phyloP scores from a whole-genome alignment of 2,888 invertebrate genomes.

The Oeneis ivallda region DNA sequence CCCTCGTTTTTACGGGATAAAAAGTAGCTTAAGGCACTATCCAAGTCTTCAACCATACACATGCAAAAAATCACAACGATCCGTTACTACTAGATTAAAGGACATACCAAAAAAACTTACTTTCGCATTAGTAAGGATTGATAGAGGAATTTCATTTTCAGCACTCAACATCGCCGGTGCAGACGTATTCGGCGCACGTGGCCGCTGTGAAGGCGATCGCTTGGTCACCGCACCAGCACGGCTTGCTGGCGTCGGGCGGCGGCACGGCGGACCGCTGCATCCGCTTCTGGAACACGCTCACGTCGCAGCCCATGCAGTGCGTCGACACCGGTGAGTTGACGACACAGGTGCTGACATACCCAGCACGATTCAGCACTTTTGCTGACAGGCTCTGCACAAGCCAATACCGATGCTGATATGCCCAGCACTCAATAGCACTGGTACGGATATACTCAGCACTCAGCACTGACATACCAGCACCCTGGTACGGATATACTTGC shows the following conservation, averaged over 20 bases:
- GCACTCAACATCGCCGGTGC: conserved; percentile 93
- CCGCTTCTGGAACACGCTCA: conserved; percentile 98
- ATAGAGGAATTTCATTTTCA: conserved; percentile 62
- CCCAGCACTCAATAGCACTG: conserved; percentile 91
- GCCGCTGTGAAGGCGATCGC: conserved; percentile 99
- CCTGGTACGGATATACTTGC: too few species aligned
- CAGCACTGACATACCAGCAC: conserved; percentile 35
- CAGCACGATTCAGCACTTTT: not conserved
- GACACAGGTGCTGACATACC: not conserved
- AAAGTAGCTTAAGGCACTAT: too few species aligned
- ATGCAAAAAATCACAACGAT: too few species aligned
- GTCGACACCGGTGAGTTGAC: conserved; percentile 91
- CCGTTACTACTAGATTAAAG: too few species aligned
- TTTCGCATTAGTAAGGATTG: too few species aligned
- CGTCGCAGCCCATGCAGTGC: conserved; percentile 98
- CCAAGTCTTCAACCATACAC: too few species aligned
- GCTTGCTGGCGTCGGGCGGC: conserved; percentile 97
- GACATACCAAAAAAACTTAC: too few species aligned
- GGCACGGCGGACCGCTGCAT: conserved; percentile 99
- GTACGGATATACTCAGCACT: conserved; percentile 98
- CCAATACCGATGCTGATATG: not conserved
- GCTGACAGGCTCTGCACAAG: not conserved
- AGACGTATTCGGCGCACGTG: conserved; percentile 97
- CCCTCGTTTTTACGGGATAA: too few species aligned
- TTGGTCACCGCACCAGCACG: conserved; percentile 99